Evolutionary conservation across 2,888 invertebrate genomes (phyloP), one percentile per base, ranked within the genome.

Genomic region (Cataglyphis albicans): DNA sequence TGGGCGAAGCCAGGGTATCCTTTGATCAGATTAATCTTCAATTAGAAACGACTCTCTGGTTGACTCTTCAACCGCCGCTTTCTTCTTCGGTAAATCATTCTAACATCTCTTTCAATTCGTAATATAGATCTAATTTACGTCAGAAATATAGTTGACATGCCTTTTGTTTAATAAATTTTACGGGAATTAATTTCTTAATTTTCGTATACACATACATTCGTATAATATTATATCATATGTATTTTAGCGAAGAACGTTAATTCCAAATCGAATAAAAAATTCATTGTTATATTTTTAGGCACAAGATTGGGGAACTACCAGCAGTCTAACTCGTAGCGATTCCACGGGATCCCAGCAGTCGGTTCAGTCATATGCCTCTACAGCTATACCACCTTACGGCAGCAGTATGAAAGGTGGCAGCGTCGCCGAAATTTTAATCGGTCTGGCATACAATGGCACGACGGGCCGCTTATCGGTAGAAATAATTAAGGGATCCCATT

Each of bases 341-440:
- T 98, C 98, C 89, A 98, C 98, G 7, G 98, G 98, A 44, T 99
- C 98, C 0, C 98, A 98, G 90, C 98, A 98, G 95, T 99, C 99
- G 89, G 95, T 96, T 87, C 96, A 96, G 89, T 94, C 94, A 0
- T 94, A 95, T 84, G 94, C 94, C 9, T 92, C 93, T 4, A 94
- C 94, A 15, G 92, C 93, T 6, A 90, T 93, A 81, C 94, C 94
- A 0, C 94, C 94, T 0, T 94, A 94, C 65, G 94, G 94, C 3
- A 93, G 93, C 67, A 94, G 94, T 83, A 97, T 97, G 97, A 97
- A 97, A 91, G 97, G 98, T 88, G 98, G 98, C 12, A 98, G 98
- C 35, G 98, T 98, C 70, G 98, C 99, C 64, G 98, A 99, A 95
- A 96, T 99, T 81, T 96, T 99, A 35, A 95, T 98, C 85, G 99